Percentiles rank a stretch among this genome's conserved stretches.
Conservation (phyloP, 2,113 vertebrate species). For the Acanthisitta chloris region DNA sequence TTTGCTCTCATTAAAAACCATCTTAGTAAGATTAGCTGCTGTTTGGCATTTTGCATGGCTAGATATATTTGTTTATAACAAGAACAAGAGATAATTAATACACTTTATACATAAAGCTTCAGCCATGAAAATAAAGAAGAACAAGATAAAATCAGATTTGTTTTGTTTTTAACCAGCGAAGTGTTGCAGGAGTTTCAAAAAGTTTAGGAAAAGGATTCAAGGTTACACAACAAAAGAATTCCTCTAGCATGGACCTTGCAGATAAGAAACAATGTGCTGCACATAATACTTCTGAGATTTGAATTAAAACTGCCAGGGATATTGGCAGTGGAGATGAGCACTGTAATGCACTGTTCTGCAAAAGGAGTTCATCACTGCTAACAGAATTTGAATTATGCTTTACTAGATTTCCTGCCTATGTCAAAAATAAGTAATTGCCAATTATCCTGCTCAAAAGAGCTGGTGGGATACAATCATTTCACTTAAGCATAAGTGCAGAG, state of each 20-base stretch:
- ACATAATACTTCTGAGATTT: slow-evolving; percentile 45
- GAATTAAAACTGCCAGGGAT: slow-evolving; percentile 31
- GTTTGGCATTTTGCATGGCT: slow-evolving; percentile 6
- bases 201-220: slow-evolving; percentile 1
- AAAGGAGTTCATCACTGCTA: slow-evolving; percentile 25
- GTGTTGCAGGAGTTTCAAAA: slow-evolving; percentile 2
- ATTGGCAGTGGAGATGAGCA: slow-evolving; percentile 29
- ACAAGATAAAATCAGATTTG: slow-evolving; percentile 2
- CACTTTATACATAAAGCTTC: background rate
- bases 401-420: slow-evolving; percentile 43
- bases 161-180: background rate
- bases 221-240: slow-evolving; percentile 28
- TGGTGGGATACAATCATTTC: slow-evolving; percentile 45
- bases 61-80: slow-evolving; percentile 35
- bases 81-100: slow-evolving; percentile 8
- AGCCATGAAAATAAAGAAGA: background rate
- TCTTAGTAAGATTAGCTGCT: slow-evolving; percentile 24
- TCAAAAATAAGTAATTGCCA: slow-evolving; percentile 65
- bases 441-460: slow-evolving; percentile 60
- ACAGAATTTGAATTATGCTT: slow-evolving; percentile 53
- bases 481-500: slow-evolving; percentile 1
- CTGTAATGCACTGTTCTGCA: background rate
- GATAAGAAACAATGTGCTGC: slow-evolving; percentile 49
- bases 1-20: background rate
- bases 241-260: background rate